Conservation (phyloP, 1,140 invertebrate genomes). For the Drosophila biarmipes region DNA sequence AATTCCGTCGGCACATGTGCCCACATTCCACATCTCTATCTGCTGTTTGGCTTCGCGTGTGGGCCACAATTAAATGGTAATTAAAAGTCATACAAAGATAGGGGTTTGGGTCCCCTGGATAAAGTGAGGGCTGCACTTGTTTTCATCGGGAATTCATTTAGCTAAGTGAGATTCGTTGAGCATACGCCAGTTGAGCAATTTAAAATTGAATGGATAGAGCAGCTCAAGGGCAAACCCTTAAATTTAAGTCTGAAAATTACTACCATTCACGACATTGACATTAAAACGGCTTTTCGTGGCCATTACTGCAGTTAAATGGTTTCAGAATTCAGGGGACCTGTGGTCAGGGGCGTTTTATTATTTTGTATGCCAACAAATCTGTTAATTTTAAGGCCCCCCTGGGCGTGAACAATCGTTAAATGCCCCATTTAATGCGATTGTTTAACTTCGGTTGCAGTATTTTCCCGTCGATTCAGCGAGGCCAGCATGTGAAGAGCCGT, state of each 20-base stretch:
- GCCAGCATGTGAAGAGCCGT: constrained; percentile 58
- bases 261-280: constrained; percentile 60
- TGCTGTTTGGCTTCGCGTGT: constrained; percentile 33
- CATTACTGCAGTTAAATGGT: constrained; percentile 45
- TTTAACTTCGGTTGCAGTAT: constrained; percentile 50
- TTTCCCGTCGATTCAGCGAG: constrained; percentile 18
- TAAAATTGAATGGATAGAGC: constrained; percentile 21
- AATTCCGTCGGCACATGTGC: constrained; percentile 43
- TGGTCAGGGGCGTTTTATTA: constrained; percentile 6
- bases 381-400: constrained; percentile 15
- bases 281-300: constrained; percentile 45
- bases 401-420: constrained; percentile 16
- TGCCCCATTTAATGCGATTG: constrained; percentile 39
- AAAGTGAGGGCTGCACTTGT: constrained; percentile 11
- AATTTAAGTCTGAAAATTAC: constrained; percentile 1
- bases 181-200: constrained; percentile 4
- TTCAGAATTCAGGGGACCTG: constrained; percentile 18
- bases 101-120: not conserved
- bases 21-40: constrained; percentile 16
- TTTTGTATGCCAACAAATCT: not conserved
- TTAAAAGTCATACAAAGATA: constrained; percentile 31
- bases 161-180: constrained; percentile 5
- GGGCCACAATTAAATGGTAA: constrained; percentile 64
- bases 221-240: constrained; percentile 13
- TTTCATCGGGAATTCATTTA: constrained; percentile 9